These are phyloP conservation scores for Pararge aegeria DNA, from an alignment of 1,140 invertebrate species.

Conservation along the genomic window DNA sequence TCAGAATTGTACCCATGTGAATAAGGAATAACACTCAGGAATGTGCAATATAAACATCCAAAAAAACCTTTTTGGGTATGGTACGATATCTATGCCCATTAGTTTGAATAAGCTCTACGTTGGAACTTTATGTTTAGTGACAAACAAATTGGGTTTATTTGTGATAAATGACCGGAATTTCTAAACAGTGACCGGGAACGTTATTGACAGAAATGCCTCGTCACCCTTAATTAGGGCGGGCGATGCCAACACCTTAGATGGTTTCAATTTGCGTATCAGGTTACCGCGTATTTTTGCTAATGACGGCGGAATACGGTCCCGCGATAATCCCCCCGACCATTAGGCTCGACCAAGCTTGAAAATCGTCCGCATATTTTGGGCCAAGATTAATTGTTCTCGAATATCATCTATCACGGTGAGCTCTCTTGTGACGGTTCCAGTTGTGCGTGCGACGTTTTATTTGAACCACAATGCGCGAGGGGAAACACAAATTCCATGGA, in stretches of 20 bases:
- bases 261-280: slow-evolving; percentile 22
- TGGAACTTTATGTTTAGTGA: not conserved
- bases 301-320: slow-evolving; percentile 55
- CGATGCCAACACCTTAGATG: slow-evolving; percentile 7
- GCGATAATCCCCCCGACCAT: slow-evolving; percentile 72
- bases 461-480: slow-evolving; percentile 57
- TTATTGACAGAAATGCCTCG: not conserved
- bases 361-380: slow-evolving; percentile 78
- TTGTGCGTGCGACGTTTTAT: slow-evolving; percentile 75
- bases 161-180: slow-evolving; percentile 1
- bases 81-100: no score
- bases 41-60: no score
- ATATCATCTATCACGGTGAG: slow-evolving; percentile 78
- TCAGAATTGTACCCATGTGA: no score
- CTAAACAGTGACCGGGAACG: not conserved
- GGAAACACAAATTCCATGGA: slow-evolving; percentile 12
- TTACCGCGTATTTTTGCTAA: slow-evolving; percentile 55
- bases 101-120: not conserved
- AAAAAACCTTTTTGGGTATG: no score
- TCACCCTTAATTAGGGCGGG: slow-evolving; percentile 10
- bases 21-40: no score
- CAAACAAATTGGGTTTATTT: not conserved
- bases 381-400: slow-evolving; percentile 78
- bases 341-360: slow-evolving; percentile 74
- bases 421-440: slow-evolving; percentile 71